Evolutionary conservation across 2,797 vertebrate genomes (phyloP).

Genomic region (Euthynnus affinis): DNA sequence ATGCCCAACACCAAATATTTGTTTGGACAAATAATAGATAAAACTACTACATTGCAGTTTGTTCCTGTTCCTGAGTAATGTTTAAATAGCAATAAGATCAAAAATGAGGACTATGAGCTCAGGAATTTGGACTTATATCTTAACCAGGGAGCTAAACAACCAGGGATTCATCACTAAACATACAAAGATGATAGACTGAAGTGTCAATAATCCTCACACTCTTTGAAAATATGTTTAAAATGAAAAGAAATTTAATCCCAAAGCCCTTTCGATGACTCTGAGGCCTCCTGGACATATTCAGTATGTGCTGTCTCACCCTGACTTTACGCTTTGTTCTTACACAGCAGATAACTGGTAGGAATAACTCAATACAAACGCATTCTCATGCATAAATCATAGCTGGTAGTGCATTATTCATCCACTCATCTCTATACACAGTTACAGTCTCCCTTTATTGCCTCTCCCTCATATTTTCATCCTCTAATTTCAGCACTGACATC

Average conservation of each 20-base stretch:
- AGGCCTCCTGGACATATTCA: conserved; percentile 25
- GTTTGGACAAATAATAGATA: neutral
- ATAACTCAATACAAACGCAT: conserved; percentile 76
- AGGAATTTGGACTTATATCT: neutral
- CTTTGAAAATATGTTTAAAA: conserved; percentile 34
- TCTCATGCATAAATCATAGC: conserved; percentile 82
- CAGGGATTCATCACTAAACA: conserved; percentile 12
- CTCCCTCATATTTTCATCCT: conserved; percentile 45
- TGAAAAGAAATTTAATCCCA: conserved; percentile 37
- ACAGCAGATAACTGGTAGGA: conserved; percentile 68
- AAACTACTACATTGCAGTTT: neutral
- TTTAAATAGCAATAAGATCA: neutral
- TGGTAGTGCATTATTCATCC: conserved; percentile 82
- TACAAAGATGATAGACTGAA: neutral
- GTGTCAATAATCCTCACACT: conserved; percentile 10
- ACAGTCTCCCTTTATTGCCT: conserved; percentile 47
- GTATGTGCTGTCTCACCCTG: conserved; percentile 34
- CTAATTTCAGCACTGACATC: conserved; percentile 58
- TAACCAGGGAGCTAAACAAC: neutral
- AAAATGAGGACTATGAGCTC: neutral
- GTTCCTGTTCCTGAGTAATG: neutral
- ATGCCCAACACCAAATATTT: neutral
- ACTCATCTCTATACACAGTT: conserved; percentile 71
- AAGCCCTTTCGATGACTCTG: conserved; percentile 19
- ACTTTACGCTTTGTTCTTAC: conserved; percentile 66